Base-by-base conservation (phyloP, 2,113 vertebrate species). In the Acrocephalus arundinaceus region DNA sequence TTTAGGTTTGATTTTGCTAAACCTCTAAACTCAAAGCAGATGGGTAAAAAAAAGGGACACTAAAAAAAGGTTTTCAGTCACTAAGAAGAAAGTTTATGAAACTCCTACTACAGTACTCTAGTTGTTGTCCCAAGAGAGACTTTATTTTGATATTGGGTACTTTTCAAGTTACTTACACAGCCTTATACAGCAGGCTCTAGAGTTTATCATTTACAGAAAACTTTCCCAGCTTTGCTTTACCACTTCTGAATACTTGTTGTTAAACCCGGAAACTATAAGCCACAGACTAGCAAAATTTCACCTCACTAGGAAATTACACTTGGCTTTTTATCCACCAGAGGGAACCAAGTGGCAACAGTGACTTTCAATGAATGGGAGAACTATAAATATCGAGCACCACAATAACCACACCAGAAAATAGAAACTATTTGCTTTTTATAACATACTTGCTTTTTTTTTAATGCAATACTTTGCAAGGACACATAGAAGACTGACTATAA, bases 271-370 rank as follows among this genome's bases (percentile, higher is more conserved):
- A 72, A 73, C 35, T 10, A 1, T 3, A 27, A 41, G 33, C 51
- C 57, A 49, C 18, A 62, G 28, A 22, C 8, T 52, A 83, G 37
- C 11, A 57, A 59, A 82, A 96, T 57, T 76, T 43, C 59, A 48
- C 17, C 49, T 17, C 33, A 16, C 13, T 15, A 61, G 39, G 43
- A 62, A 17, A 62, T 91, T 73, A 77, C 51, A 46, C 31, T 78
- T 62, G 13, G 12, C 22, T 89, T 93, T 90, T 89, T 48, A 82
- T 33, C 91, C 95, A 89, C 89, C 77, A 96, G 91, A 84, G 94
- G 95, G 94, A 75, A 83, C 23, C 65, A 91, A 70, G 48, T 9
- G 51, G 66, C 78, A 85, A 82, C 1, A 52, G 11, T 41, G 76
- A 87, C n/a, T 67, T 83, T 22, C 30, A 81, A 25, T 5, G n/a